phyloP scores from a whole-genome alignment of 2,113 vertebrate genomes.

The Enhydra lutris region DNA sequence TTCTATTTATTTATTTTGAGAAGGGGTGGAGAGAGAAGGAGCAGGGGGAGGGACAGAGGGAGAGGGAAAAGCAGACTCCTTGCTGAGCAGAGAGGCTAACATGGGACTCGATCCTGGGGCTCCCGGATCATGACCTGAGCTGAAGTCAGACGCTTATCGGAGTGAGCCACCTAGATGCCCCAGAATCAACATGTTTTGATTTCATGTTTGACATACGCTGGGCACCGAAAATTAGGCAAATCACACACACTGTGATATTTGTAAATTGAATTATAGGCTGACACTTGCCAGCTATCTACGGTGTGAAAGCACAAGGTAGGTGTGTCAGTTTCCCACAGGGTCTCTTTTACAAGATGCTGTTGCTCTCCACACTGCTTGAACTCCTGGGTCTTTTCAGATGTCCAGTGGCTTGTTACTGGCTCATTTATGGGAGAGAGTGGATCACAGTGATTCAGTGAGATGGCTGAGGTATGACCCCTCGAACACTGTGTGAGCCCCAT shows the following conservation, averaged over 20 bases:
- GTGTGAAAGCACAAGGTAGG: background rate
- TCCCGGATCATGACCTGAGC: background rate
- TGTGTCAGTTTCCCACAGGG: background rate
- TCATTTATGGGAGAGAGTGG: background rate
- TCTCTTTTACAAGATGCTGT: background rate
- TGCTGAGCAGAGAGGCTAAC: background rate
- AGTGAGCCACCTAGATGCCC: too few species aligned
- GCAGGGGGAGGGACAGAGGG: too few species aligned
- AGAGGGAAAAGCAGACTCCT: background rate
- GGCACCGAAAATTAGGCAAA: background rate
- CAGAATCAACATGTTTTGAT: background rate
- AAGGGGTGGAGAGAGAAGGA: background rate
- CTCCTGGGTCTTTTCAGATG: background rate
- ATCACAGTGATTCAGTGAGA: rapidly evolving
- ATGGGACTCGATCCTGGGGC: background rate
- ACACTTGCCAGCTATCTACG: background rate
- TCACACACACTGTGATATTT: background rate
- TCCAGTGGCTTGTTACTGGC: background rate
- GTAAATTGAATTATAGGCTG: background rate
- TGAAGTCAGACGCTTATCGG: too few species aligned
- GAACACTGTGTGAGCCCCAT: background rate
- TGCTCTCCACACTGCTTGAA: background rate
- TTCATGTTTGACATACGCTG: conserved; percentile 3
- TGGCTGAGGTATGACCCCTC: background rate
- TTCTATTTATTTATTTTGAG: background rate